Conservation (phyloP, 2,113 vertebrate species). For the Cololabis saira region DNA sequence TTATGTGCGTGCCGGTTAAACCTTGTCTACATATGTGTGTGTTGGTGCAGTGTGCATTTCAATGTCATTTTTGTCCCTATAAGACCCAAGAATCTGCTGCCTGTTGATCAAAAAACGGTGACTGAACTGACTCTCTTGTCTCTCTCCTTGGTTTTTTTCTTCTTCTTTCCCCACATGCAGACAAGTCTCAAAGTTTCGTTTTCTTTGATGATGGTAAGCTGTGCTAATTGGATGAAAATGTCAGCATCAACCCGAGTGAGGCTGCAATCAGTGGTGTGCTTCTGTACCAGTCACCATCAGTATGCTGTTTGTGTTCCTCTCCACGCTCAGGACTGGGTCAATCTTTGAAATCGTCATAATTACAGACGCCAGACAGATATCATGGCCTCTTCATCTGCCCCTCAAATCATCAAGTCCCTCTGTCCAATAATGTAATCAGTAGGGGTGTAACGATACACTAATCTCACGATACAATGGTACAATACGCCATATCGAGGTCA, state of each 20-base stretch:
- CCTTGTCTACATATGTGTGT: constrained; percentile 18
- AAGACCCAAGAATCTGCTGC: constrained; percentile 12
- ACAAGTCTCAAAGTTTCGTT: constrained; percentile 80
- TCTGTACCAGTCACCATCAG: constrained; percentile 71
- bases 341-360: constrained; percentile 68
- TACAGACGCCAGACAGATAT: constrained; percentile 55
- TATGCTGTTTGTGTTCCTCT: constrained; percentile 51
- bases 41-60: constrained; percentile 8
- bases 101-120: constrained; percentile 41
- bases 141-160: constrained; percentile 49
- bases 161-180: constrained; percentile 62
- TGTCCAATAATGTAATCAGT: constrained; percentile 8
- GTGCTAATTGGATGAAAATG: constrained; percentile 72
- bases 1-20: constrained; percentile 46
- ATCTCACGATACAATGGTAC: too few species aligned
- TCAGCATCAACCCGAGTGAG: constrained; percentile 63
- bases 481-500: too few species aligned
- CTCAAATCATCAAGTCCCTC: constrained; percentile 41
- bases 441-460: too few species aligned
- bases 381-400: constrained; percentile 35
- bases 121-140: constrained; percentile 52
- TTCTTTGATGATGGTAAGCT: constrained; percentile 83
- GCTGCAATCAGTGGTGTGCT: constrained; percentile 68
- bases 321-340: constrained; percentile 69
- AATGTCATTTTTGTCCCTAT: constrained; percentile 1